These are phyloP conservation scores for Elmis aenea DNA, from an alignment of 2,888 invertebrate species.

Conservation along the genomic window DNA sequence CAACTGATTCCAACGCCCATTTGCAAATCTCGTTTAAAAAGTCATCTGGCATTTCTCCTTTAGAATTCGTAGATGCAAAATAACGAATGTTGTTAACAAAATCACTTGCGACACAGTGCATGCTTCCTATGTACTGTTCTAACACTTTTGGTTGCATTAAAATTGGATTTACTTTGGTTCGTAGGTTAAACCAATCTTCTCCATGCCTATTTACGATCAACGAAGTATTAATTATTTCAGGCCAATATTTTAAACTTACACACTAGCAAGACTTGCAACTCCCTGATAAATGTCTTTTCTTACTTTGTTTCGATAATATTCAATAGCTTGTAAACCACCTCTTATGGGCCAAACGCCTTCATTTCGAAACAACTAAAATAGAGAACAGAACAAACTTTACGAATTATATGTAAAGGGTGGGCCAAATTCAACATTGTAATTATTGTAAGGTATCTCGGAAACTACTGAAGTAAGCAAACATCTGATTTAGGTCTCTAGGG, in stretches of 20 bases:
- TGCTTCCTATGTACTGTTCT: constrained; percentile 32
- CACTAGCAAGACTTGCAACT: constrained; percentile 30
- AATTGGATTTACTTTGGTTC: constrained; percentile 51
- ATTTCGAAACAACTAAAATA: constrained; percentile 41
- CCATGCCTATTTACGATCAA: constrained; percentile 50
- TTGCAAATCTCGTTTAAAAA: constrained; percentile 54
- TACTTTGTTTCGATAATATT: constrained; percentile 40
- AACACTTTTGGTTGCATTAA: constrained; percentile 50
- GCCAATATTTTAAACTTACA: constrained; percentile 26
- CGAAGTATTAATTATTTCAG: too few relatives aligned
- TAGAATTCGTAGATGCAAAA: constrained; percentile 19
- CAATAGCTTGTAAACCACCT: constrained; percentile 39
- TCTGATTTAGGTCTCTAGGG: too few relatives aligned
- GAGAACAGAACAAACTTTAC: too few relatives aligned
- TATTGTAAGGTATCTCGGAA: too few relatives aligned
- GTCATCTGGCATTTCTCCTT: constrained; percentile 37
- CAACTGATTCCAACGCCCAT: constrained; percentile 59
- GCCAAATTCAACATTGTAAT: too few relatives aligned
- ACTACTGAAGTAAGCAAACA: too few relatives aligned
- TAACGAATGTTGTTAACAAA: constrained; percentile 28
- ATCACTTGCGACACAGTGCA: constrained; percentile 35
- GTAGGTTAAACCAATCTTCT: constrained; percentile 52
- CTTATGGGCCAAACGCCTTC: constrained; percentile 48
- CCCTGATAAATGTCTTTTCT: constrained; percentile 43
- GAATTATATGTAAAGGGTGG: too few relatives aligned